Base-by-base conservation (phyloP, 1,140 invertebrate species). In the Asobara japonica region DNA sequence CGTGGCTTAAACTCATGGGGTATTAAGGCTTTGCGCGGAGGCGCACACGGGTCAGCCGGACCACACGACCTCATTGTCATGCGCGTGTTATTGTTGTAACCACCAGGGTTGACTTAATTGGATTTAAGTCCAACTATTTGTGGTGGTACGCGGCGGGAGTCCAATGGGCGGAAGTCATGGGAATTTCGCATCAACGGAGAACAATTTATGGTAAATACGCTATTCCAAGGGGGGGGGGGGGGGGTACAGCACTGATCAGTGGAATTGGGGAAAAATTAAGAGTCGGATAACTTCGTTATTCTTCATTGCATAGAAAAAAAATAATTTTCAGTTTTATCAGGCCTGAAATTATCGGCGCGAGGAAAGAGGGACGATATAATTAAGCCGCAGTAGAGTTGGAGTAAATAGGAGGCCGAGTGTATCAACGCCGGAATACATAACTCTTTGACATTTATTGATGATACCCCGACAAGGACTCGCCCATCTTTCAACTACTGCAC, bases 401-500 rank as follows among this genome's bases (percentile, higher is more conserved):
- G 81, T 81, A 79, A 80, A 80, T 76, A 76, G 64, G 38, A 31
- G n/a, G 60, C 33, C 16, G 29, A 60, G 56, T 71, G 74, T 78
- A 76, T 79, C 76, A 68, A 68, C 56, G 51, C 60, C 16, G 27
- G n/a, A 62, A 68, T 77, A 80, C 77, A 79, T 83, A 83, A 80
- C 77, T 78, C 69, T 78, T 78, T 85, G 84, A 86, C 84, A 82
- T 77, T 74, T 86, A 86, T 86, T 86, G 84, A 86, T 86, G 85
- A 86, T 84, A 80, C 82, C 85, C n/a, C n/a, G n/a, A n/a, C n/a
- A n/a, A n/a, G n/a, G 83, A 81, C 13, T 84, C 82, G 82, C 79
- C 79, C 82, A 80, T 85, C 80, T 82, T 83, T 84, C 83, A 83
- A 85, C 81, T 78, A 81, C 79, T 76, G 76, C 76, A 73, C 30